Conservation (phyloP, 2,797 vertebrate genomes). For the Sebastes minor region DNA sequence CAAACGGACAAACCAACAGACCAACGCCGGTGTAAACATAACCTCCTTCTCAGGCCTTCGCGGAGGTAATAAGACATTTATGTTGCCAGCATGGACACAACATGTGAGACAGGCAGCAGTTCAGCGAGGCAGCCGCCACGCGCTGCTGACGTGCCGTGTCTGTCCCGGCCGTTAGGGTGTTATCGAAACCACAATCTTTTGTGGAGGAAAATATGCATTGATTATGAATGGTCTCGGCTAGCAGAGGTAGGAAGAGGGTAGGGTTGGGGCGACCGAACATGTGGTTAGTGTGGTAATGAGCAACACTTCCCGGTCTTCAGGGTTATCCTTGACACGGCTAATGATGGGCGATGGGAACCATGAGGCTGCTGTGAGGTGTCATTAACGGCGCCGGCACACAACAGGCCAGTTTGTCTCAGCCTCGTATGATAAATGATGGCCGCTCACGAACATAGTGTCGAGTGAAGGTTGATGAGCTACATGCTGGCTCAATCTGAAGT, state of each 20-base stretch:
- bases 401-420: slow-evolving; percentile 28
- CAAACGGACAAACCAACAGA: no score
- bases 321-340: slow-evolving; percentile 43
- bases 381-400: slow-evolving; percentile 35
- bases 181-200: background rate
- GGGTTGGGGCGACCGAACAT: background rate
- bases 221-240: background rate
- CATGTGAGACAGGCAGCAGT: no score
- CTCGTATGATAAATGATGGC: slow-evolving; percentile 47
- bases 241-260: background rate
- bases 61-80: no score
- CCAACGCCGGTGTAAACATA: no score
- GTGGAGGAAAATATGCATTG: background rate
- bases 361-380: slow-evolving; percentile 39
- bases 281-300: slow-evolving; percentile 37
- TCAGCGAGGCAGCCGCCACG: no score
- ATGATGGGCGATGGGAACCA: slow-evolving; percentile 38
- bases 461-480: slow-evolving; percentile 61
- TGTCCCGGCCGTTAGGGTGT: background rate
- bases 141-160: no score
- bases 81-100: no score
- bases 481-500: slow-evolving; percentile 32
- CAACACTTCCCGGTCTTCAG: slow-evolving; percentile 8
- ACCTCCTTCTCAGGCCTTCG: no score
- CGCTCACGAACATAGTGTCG: slow-evolving; percentile 23